These are phyloP conservation scores for Gymnothorax reevesii DNA, from an alignment of 2,797 vertebrate species.

Conservation along the genomic window DNA sequence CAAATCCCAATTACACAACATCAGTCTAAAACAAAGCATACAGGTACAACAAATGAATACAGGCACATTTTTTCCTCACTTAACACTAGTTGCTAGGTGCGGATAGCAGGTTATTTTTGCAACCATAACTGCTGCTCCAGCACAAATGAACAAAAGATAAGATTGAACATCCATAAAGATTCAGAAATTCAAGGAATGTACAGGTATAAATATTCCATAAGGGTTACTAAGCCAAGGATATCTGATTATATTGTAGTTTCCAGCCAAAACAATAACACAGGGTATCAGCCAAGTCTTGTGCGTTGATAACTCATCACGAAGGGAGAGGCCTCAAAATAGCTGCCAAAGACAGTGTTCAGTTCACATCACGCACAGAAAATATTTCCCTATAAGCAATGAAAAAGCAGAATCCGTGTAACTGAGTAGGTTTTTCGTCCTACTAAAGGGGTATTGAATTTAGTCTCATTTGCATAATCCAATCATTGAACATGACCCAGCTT, in stretches of 20 bases:
- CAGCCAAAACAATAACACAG: background rate
- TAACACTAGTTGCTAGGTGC: background rate
- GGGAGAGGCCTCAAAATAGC: background rate
- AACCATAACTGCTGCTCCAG: background rate
- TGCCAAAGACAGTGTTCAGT: background rate
- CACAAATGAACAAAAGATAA: background rate
- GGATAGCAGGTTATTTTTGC: background rate
- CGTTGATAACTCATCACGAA: background rate
- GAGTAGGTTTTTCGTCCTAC: background rate
- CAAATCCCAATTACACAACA: background rate
- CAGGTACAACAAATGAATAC: background rate
- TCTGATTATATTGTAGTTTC: background rate
- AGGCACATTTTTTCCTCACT: background rate
- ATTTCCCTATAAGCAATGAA: background rate
- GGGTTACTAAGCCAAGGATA: background rate
- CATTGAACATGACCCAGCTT: background rate
- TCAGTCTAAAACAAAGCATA: background rate
- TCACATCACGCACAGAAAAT: background rate
- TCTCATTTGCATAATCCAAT: background rate
- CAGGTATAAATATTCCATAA: background rate
- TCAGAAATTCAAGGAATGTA: background rate
- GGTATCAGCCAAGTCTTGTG: background rate
- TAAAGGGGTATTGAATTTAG: background rate
- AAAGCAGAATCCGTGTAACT: background rate
- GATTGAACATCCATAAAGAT: background rate